Evolutionary conservation across 1,140 invertebrate species (phyloP), one percentile per base, ranked within the genome.

Genomic region (Homalodisca vitripennis): DNA sequence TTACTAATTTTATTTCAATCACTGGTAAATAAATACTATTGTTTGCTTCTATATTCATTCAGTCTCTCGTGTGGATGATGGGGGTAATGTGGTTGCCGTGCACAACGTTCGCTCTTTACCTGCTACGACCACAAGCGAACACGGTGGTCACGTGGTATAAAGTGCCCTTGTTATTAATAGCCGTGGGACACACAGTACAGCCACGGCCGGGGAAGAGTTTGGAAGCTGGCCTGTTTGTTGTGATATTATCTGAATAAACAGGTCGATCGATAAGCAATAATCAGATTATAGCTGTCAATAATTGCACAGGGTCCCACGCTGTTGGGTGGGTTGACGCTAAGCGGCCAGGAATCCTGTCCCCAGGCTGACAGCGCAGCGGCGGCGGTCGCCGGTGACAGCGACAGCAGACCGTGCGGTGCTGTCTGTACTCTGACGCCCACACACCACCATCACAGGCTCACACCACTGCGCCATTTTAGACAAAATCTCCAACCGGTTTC

Each of bases 281-380:
- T 60, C 55, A 60, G 55, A 60, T 60, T 60, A 60, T 60, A 60
- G 55, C 55, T 60, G 55, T 60, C 55, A 60, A 60, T 60, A 60
- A 60, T 60, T 60, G 55, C 55, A 60, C 26, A 26, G 26, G 55
- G 55, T 60, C 55, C 55, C 55, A 60, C 55, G 55, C 34, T 41
- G 6, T 6, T n/a, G n/a, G n/a, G n/a, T n/a, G n/a, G n/a, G 48
- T 51, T 60, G 55, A 60, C 55, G 55, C 26, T 60, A 60, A 60
- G 55, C 55, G 3, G 55, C 34, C 48, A 6, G 55, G 55, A 60
- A 60, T 60, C 55, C 26, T 13, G 48, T 24, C 48, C n/a, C n/a
- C 48, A 53, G 48, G 6, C 10, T 6, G 22, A 6, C 48, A 53
- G 48, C 22, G 48, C 14, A 26, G 12, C 55, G 14, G 55, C 22